Base-by-base conservation (phyloP, 2,888 invertebrate species). In the Chloroclystis v-ata region DNA sequence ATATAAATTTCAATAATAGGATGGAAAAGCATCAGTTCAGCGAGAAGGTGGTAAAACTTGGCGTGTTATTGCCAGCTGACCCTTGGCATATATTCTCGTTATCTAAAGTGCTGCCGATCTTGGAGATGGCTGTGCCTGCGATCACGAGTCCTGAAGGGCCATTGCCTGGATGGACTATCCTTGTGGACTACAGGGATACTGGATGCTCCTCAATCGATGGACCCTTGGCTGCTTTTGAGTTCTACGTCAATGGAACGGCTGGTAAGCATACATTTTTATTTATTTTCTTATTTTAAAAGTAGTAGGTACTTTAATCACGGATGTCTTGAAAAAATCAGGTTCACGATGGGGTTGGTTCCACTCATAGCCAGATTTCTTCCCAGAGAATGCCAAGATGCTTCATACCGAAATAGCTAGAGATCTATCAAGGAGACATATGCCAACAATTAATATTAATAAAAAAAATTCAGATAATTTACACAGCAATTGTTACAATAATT, bases 221-320 rank as follows among this genome's bases (percentile, higher is more conserved):
- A 0, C 93, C 95, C 0, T 80, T 95, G 41, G 93, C 93, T 5
- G 94, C 95, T 14, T 93, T 95, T 69, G 93, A 95, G 56, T 92
- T 94, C 64, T 92, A 92, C 75, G 90, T 90, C 59, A 91, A 92
- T 59, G 89, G 89, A 52, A 89, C 90, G 39, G 91, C 91, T 77
- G 92, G 92, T 92, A 75, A 88, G 46, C 7, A 16, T 4, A 20
- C 5, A 20, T 20, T 20, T 20, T 4, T 20, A 4, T 4, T 20
- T 20, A 20, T 20, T 20, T 20, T 2, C n/a, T n/a, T n/a, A n/a
- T n/a, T n/a, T n/a, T n/a, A n/a, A n/a, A n/a, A n/a, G n/a, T n/a
- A n/a, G n/a, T n/a, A n/a, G n/a, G n/a, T n/a, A n/a, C n/a, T n/a
- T n/a, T n/a, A n/a, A n/a, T n/a, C n/a, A n/a, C n/a, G n/a, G n/a